Evolutionary conservation across 2,113 vertebrate species (phyloP).

Genomic region (Malurus elegans): DNA sequence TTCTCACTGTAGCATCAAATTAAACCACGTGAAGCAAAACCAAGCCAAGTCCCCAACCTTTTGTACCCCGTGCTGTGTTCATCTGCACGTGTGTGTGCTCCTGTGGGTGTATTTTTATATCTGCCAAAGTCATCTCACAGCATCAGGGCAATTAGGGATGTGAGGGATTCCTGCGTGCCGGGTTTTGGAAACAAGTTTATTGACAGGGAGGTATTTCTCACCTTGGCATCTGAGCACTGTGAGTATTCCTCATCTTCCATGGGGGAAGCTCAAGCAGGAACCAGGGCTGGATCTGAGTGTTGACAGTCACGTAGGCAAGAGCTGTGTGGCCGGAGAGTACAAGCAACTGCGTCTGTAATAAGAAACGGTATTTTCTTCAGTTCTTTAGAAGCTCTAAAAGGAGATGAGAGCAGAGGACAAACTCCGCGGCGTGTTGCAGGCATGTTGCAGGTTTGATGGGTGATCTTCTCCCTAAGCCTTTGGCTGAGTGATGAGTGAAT

Average conservation of each 20-base stretch:
- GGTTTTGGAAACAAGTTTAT: background rate
- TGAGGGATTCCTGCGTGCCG: background rate
- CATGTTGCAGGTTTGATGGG: background rate
- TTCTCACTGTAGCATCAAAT: background rate
- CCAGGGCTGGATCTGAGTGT: background rate
- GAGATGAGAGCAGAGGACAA: background rate
- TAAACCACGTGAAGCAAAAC: background rate
- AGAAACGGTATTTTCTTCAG: background rate
- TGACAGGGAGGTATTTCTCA: background rate
- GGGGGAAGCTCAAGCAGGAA: background rate
- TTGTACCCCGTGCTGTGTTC: background rate
- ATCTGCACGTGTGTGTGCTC: background rate
- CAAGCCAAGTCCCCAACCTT: background rate
- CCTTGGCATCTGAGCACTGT: background rate
- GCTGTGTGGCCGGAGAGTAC: background rate
- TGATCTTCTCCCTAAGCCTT: background rate
- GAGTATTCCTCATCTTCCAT: rapidly evolving
- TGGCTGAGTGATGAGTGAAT: background rate
- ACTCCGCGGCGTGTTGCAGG: rapidly evolving
- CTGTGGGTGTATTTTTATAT: background rate
- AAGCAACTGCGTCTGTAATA: background rate
- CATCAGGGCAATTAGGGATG: background rate
- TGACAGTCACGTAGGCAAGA: background rate
- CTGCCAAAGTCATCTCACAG: rapidly evolving
- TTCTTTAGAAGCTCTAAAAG: background rate